phyloP scores from a whole-genome alignment of 2,797 vertebrate species.

The Coregonus suidteri region DNA sequence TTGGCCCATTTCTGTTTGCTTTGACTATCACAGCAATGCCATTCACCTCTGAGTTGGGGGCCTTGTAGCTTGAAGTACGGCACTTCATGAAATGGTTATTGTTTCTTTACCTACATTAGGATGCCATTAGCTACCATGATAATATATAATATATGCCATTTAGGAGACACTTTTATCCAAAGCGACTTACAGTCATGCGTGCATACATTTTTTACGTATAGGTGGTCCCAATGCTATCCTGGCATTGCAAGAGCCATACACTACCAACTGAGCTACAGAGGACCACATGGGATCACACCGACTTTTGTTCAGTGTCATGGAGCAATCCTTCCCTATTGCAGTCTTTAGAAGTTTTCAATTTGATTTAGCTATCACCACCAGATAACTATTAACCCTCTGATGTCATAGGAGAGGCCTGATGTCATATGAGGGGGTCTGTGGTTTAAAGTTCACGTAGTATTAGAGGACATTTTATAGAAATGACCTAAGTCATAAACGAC shows the following conservation, averaged over 20 bases:
- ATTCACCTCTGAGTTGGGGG: conserved; percentile 39
- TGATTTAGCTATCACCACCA: neutral
- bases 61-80: neutral
- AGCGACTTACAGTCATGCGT: too few species aligned
- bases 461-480: neutral
- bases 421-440: neutral
- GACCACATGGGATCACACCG: neutral
- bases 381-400: neutral
- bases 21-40: conserved; percentile 42
- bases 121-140: neutral
- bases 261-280: too few species aligned
- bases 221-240: too few species aligned
- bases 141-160: too few species aligned
- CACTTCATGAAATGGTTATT: neutral
- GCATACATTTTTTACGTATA: too few species aligned
- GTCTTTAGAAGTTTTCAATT: neutral
- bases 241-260: too few species aligned
- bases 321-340: neutral
- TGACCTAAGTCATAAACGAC: neutral
- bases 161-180: too few species aligned
- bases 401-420: neutral
- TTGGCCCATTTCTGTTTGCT: conserved; percentile 44
- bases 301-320: conserved; percentile 1
- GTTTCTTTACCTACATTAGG: neutral
- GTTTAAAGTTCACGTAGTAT: neutral